Conservation (phyloP, 2,113 vertebrate species). For the Lophotis ruficrista region DNA sequence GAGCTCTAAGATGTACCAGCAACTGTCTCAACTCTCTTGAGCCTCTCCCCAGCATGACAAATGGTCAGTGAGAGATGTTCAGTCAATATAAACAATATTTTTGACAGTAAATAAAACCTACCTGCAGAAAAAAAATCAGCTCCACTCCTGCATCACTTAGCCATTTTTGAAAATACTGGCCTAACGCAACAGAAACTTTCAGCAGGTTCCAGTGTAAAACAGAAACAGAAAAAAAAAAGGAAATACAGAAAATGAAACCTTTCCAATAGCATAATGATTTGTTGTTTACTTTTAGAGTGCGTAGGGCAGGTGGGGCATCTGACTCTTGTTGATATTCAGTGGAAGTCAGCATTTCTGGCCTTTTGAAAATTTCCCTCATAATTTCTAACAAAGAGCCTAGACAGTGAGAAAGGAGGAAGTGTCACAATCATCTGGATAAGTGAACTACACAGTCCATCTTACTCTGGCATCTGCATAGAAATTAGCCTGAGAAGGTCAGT, state of each 20-base stretch:
- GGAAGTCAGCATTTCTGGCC: neutral
- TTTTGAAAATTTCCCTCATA: neutral
- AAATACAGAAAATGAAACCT: neutral
- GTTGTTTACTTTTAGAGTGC: neutral
- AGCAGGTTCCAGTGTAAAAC: neutral
- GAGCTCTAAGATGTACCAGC: neutral
- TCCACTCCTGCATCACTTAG: neutral
- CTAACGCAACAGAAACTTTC: neutral
- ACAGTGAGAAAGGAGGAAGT: neutral
- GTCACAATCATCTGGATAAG: neutral
- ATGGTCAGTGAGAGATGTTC: neutral
- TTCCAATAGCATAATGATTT: neutral
- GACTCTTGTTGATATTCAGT: neutral
- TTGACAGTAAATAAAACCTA: neutral
- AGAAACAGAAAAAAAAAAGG: neutral
- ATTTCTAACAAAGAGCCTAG: neutral
- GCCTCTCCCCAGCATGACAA: neutral
- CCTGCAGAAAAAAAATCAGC: neutral
- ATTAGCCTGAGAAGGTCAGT: neutral
- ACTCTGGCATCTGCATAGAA: neutral
- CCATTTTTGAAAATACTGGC: neutral
- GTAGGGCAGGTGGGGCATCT: neutral
- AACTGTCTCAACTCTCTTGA: neutral
- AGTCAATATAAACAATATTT: neutral
- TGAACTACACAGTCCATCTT: neutral